Evolutionary conservation across 2,113 vertebrate species (phyloP).

Genomic region (Ciconia maguari): DNA sequence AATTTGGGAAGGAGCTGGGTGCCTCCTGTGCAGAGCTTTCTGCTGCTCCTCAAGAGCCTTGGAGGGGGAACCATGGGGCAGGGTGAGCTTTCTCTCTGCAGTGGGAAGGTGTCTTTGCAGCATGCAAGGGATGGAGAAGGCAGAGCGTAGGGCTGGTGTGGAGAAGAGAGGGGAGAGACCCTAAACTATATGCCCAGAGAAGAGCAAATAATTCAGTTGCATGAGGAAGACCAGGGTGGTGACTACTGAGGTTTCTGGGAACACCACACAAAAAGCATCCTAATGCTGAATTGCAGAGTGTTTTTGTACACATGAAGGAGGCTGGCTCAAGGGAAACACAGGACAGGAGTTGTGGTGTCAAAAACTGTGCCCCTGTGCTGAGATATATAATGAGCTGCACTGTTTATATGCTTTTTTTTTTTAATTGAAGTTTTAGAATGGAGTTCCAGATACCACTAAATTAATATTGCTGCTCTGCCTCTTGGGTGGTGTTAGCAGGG

Average conservation of each 20-base stretch:
- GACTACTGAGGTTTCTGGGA: neutral
- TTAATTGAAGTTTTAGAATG: neutral
- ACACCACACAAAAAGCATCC: neutral
- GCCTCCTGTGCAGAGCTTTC: neutral
- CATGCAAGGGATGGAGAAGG: neutral
- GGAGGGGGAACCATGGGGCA: neutral
- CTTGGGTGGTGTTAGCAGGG: neutral
- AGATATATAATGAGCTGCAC: neutral
- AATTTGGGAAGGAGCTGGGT: neutral
- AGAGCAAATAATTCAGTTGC: neutral
- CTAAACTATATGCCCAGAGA: neutral
- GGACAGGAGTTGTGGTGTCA: neutral
- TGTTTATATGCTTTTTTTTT: neutral
- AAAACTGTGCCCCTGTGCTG: fast-evolving
- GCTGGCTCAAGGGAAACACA: neutral
- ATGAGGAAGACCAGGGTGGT: neutral
- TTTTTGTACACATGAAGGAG: neutral
- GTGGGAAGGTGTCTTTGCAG: neutral
- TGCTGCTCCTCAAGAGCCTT: neutral
- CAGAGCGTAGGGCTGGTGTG: neutral
- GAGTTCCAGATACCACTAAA: neutral
- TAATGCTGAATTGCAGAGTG: neutral
- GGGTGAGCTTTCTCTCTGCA: neutral
- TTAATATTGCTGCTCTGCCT: neutral
- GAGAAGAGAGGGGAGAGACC: neutral